Base-by-base conservation (phyloP, 2,797 vertebrate species). In the Danio albolineatus region DNA sequence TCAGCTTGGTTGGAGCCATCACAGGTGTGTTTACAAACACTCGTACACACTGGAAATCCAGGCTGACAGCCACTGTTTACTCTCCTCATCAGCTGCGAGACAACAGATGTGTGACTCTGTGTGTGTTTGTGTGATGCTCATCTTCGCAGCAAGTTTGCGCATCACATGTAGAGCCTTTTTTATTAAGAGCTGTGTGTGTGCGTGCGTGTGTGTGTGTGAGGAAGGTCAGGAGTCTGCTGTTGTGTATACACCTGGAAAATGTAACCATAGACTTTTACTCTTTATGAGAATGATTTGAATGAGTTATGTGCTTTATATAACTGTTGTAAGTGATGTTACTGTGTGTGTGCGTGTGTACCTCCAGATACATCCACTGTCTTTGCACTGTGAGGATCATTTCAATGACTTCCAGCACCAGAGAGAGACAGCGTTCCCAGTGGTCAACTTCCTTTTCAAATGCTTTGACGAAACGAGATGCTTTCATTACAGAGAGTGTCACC, bases 321-420 rank as follows among this genome's bases (percentile, higher is more conserved):
- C 46, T 44, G 56, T 28, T 43, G 56, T 65, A 69, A 70, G 57
- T 77, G 53, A 39, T 43, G 49, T 28, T n/a, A 43, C n/a, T n/a
- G n/a, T n/a, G n/a, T n/a, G 46, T 61, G 59, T 49, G 60, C 48
- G 44, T 62, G 5, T 83, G 81, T 86, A 97, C 96, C 95, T 98
- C 95, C 41, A 98, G 90, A 84, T 97, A 97, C 89, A 96, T 93
- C 96, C 96, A 97, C 86, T 96, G 95, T 7, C 92, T 92, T 85
- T 98, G 96, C 16, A 96, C 95, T 0, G 89, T 93, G 17, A 97
- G 93, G 62, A 96, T 85, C 91, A 93, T 95, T 86, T 97, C 96
- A 0, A 93, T 93, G 49, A 95, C 94, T 83, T 97, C 96, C 88
- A 96, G 83, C 71, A 96, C 93, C 13, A 93, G 94, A 6, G 95